Conservation (phyloP, 1,140 invertebrate genomes). For the Zaprionus ghesquierei region DNA sequence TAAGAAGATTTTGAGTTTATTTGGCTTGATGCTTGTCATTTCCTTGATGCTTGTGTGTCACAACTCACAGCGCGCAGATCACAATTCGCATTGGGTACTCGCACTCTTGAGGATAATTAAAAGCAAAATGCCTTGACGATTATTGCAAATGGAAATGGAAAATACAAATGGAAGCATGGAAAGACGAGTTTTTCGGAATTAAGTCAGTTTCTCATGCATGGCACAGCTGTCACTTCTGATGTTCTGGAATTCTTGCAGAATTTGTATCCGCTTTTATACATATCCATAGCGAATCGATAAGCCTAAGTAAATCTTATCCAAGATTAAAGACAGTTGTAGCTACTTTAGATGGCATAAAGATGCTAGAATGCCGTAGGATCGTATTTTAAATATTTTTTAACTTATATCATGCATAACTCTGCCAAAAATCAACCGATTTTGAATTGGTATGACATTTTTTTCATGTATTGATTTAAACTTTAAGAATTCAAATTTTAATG, state of each 20-base stretch:
- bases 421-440: too few relatives aligned
- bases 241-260: not conserved
- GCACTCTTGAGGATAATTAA: constrained; percentile 49
- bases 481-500: too few relatives aligned
- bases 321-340: not conserved
- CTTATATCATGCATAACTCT: too few relatives aligned
- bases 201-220: not conserved
- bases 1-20: constrained; percentile 75
- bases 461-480: too few relatives aligned
- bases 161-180: constrained; percentile 21
- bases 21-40: constrained; percentile 74
- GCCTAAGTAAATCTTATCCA: not conserved
- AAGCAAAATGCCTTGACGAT: constrained; percentile 53
- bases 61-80: not conserved
- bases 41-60: constrained; percentile 55
- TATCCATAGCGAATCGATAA: not conserved
- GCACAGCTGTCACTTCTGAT: not conserved
- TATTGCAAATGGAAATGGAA: constrained; percentile 14
- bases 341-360: too few relatives aligned
- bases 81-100: not conserved
- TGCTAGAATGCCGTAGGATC: too few relatives aligned
- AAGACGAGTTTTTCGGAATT: not conserved
- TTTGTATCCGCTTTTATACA: not conserved
- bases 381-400: too few relatives aligned
- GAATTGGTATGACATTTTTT: too few relatives aligned